A percentile compares a stretch with the other conserved stretches of the same genome.
Evolutionary conservation across 2,888 invertebrate species (phyloP).

Genomic region (Toxonevra muliebris): DNA sequence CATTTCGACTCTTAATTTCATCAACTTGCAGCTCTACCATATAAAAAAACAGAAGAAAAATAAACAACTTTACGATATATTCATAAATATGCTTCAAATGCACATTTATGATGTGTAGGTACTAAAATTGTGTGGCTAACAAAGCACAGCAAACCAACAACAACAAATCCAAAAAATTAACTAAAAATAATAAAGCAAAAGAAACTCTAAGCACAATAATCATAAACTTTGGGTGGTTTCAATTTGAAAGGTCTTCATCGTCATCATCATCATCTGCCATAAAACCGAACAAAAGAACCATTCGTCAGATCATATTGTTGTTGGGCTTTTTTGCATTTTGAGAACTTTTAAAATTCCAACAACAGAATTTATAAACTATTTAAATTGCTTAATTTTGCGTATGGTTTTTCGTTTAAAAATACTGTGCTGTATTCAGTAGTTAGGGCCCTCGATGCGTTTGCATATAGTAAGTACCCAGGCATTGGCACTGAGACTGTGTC

Average conservation of each 20-base stretch:
- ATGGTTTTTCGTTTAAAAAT: too few relatives aligned
- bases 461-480: too few relatives aligned
- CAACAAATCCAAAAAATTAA: too few relatives aligned
- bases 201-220: not conserved
- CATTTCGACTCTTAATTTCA: too few relatives aligned
- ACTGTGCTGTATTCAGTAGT: not conserved
- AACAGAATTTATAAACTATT: slow-evolving; percentile 29
- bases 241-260: slow-evolving; percentile 8
- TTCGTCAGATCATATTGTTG: not conserved
- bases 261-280: slow-evolving; percentile 6
- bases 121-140: not conserved
- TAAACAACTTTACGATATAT: too few relatives aligned
- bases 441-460: too few relatives aligned
- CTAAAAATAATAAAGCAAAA: not conserved
- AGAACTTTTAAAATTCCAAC: slow-evolving; percentile 10
- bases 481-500: too few relatives aligned
- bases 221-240: slow-evolving; percentile 10
- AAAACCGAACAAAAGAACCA: not conserved
- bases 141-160: not conserved
- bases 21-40: too few relatives aligned
- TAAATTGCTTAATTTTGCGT: slow-evolving; percentile 31
- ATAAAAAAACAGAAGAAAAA: not conserved
- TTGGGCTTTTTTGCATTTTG: slow-evolving; percentile 15
- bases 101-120: slow-evolving; percentile 17
- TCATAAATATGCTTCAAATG: not conserved